Base-by-base conservation (phyloP, 2,888 invertebrate genomes). In the Crepidodera aurea region DNA sequence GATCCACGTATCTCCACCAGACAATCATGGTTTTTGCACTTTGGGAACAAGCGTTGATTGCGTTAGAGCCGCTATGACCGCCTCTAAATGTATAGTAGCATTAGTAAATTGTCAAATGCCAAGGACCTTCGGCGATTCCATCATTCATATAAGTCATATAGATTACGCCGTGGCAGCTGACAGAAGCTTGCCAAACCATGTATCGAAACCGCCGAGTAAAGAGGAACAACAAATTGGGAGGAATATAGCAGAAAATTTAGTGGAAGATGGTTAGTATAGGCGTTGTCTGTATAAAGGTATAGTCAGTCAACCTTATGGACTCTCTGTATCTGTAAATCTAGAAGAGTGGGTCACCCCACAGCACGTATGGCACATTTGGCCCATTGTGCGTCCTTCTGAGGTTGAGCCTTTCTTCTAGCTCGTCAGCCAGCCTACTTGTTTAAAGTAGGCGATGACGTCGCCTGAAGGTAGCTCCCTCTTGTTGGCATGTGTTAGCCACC, bases 21-120 rank as follows among this genome's bases (percentile, higher is more conserved):
- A 97, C 79, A 80, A 85, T 34, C 94, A 96, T 75, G 97, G 98
- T 0, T 97, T 89, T 81, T 96, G 96, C 83, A 92, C 93, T 50
- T 83, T 97, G 60, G 97, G 97, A 1, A 94, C 96, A 0, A 95
- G 95, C 62, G 93, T 97, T 0, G 97, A 98, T 81, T 94, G 94
- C 77, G 92, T 94, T 0, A 83, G 96, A 61, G 88, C 96, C 0
- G 97, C 92, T 0, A 81, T 95, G 7, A 85, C 90, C 63, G 88
- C 94, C 82, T 91, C 95, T n/a, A 93, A 95, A 82, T 83, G 86
- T 60, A 93, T 98, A 75, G 87, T 97, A 91, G 92, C 90, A 39
- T 90, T 91, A 84, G 88, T 96, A 0, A 98, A 98, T 83, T 86
- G 88, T 1, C 82, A 90, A 75, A 90, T 98, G 91, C 98, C 98